Conservation (phyloP, 1,140 invertebrate genomes). For the Drosophila azteca region DNA sequence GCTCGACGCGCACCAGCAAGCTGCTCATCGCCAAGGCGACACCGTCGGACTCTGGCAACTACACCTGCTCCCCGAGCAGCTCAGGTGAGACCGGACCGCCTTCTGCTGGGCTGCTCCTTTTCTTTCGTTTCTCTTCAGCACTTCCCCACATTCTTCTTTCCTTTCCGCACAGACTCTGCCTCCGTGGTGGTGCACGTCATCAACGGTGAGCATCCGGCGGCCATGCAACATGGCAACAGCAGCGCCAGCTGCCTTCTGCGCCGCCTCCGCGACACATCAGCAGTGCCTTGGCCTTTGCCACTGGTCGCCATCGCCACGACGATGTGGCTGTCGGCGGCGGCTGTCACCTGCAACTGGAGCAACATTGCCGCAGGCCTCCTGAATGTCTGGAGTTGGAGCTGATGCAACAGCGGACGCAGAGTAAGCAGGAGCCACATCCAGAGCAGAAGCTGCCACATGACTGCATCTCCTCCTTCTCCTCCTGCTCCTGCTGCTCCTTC, state of each 20-base stretch:
- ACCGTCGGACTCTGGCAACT: constrained; percentile 92
- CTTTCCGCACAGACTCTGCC: constrained; percentile 85
- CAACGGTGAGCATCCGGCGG: constrained; percentile 89
- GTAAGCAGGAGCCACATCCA: too few relatives aligned
- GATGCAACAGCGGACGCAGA: constrained; percentile 29
- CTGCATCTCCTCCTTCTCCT: constrained; percentile 26
- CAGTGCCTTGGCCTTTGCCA: constrained; percentile 71
- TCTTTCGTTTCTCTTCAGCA: neutral
- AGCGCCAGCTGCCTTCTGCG: constrained; percentile 78
- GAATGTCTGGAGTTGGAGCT: constrained; percentile 55
- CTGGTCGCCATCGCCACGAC: constrained; percentile 37
- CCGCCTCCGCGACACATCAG: constrained; percentile 45
- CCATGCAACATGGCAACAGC: constrained; percentile 88
- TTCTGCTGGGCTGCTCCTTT: too few relatives aligned
- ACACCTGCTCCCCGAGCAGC: constrained; percentile 91
- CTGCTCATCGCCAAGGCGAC: constrained; percentile 92
- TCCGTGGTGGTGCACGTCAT: constrained; percentile 88
- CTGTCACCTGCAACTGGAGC: constrained; percentile 70
- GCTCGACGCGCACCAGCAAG: constrained; percentile 91
- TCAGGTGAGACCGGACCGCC: constrained; percentile 77
- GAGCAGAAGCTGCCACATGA: too few relatives aligned
- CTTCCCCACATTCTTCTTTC: constrained; percentile 1
- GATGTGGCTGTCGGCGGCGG: constrained; percentile 53
- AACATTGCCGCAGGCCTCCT: constrained; percentile 25
- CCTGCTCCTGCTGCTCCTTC: constrained; percentile 28